Base-by-base conservation (phyloP, 2,888 invertebrate species). In the Stenichneumon culpator region DNA sequence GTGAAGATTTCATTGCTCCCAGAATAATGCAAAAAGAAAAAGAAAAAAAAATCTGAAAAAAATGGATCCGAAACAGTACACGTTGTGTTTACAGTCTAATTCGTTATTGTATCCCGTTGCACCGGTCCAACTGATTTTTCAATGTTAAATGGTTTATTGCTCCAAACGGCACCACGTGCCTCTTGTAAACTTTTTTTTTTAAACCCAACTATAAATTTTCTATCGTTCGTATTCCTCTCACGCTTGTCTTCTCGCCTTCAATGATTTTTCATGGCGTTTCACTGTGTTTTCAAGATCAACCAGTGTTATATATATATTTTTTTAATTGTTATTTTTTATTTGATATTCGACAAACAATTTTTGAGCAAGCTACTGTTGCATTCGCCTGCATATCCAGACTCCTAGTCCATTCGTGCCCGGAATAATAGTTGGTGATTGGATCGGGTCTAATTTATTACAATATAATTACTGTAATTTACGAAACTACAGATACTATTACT, bases 401-500 rank as follows among this genome's bases (percentile, higher is more conserved):
- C 70, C 87, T 89, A 87, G 86, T 88, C 89, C 88, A 86, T 87
- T 86, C 89, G 85, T 88, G 87, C 70, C 72, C 70, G 78, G 80
- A 85, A 79, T 67, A 72, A 63, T 86, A 88, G 65, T 70, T 87
- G 92, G 90, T 91, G 88, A 86, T 90, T 91, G 91, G 90, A 89
- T 89, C 88, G 89, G 89, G 87, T 89, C 89, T 92, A 90, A 91
- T 90, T 89, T 88, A 88, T 88, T 86, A 88, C 88, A 88, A 87
- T 89, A 88, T 63, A 32, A 63, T 32, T 16, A n/a, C 79, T 89
- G 90, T 91, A 91, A 89, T 91, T 89, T 89, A 89, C 90, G 89
- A 89, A 52, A 44, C 28, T 67, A 52, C 63, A 22, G 39, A 74
- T 52, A 60, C 57, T 75, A 65, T 77, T 77, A 77, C 77, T 44